These are phyloP conservation scores for Anas bahamensis DNA, from an alignment of 2,797 vertebrate genomes.

Conservation along the genomic window DNA sequence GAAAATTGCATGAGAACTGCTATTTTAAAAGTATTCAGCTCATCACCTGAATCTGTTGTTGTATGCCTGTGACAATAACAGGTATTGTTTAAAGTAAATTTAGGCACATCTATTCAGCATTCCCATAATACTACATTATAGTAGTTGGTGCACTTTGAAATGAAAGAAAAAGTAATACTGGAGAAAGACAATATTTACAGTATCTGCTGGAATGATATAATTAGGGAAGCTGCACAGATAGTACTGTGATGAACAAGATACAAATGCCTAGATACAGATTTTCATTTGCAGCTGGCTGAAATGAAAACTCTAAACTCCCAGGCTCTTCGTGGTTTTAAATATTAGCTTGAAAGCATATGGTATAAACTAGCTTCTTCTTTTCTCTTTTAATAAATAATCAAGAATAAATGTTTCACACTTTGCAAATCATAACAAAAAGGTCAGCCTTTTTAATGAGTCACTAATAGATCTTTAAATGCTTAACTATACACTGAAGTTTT, in stretches of 20 bases:
- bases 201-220: slow-evolving; percentile 21
- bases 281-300: slow-evolving; percentile 16
- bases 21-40: not conserved
- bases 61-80: not conserved
- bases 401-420: not conserved
- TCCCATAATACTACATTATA: not conserved
- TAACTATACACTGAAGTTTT: not conserved
- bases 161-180: not conserved
- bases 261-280: not conserved
- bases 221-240: slow-evolving; percentile 20
- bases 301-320: not conserved
- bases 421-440: not conserved
- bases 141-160: not conserved
- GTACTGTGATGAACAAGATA: slow-evolving; percentile 27
- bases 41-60: not conserved
- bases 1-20: not conserved
- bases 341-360: not conserved
- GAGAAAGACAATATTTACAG: slow-evolving; percentile 10
- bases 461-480: not conserved
- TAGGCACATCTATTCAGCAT: not conserved
- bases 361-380: not conserved
- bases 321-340: not conserved
- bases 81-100: not conserved
- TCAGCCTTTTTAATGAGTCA: not conserved
- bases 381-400: not conserved